Evolutionary conservation across 2,797 vertebrate genomes (phyloP).

Genomic region (Mormyrus hasselquistii): DNA sequence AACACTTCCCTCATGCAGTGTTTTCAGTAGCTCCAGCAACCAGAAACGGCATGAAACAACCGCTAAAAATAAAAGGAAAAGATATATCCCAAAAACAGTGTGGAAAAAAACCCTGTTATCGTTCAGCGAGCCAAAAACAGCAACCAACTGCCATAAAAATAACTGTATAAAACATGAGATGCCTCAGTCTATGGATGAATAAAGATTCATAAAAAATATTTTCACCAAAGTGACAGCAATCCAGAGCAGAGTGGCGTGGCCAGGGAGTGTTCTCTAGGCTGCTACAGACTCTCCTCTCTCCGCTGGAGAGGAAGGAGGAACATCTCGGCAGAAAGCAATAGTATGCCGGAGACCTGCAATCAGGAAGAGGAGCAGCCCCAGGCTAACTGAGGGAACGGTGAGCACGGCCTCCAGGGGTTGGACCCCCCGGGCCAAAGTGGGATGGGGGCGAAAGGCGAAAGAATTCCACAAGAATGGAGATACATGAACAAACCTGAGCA

Average conservation of each 20-base stretch:
- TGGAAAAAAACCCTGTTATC: slow-evolving; percentile 34
- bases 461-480: slow-evolving; percentile 24
- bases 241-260: neutral
- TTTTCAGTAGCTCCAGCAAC: neutral
- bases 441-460: neutral
- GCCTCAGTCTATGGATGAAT: neutral
- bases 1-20: neutral
- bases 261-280: slow-evolving; percentile 22
- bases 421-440: slow-evolving; percentile 33
- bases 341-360: slow-evolving; percentile 30
- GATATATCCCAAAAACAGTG: slow-evolving; percentile 31
- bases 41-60: slow-evolving; percentile 27
- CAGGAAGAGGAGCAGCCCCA: slow-evolving; percentile 24
- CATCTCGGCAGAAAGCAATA: slow-evolving; percentile 40
- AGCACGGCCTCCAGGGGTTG: slow-evolving; percentile 43
- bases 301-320: slow-evolving; percentile 27
- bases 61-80: slow-evolving; percentile 45
- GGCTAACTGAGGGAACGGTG: slow-evolving; percentile 35
- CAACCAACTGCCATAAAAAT: neutral
- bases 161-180: neutral
- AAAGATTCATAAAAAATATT: neutral
- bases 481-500: neutral
- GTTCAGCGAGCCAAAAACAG: neutral
- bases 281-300: slow-evolving; percentile 48
- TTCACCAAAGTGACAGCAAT: neutral